phyloP scores from a whole-genome alignment of 2,888 invertebrate species.

The Chrysolina oricalcia region DNA sequence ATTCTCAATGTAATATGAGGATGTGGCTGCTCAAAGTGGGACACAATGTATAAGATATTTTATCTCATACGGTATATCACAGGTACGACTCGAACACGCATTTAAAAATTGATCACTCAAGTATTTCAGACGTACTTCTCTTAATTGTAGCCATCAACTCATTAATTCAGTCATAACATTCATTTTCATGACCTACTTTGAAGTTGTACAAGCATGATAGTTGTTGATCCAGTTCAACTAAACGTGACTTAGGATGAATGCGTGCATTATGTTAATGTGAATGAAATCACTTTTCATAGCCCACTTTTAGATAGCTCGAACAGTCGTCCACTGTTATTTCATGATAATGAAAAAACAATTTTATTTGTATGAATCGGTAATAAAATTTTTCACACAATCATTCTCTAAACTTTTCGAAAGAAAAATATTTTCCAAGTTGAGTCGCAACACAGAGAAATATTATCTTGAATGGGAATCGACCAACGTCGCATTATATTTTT shows the following conservation, averaged over 20 bases:
- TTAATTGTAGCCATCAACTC: background rate
- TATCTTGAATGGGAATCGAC: too few relatives aligned
- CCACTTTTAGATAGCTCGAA: slow-evolving; percentile 12
- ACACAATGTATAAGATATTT: too few relatives aligned
- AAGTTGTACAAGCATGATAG: slow-evolving; percentile 3
- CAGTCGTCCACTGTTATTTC: background rate
- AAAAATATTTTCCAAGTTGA: too few relatives aligned
- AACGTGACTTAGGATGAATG: slow-evolving; percentile 13
- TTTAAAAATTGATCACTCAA: background rate
- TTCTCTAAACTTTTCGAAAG: too few relatives aligned
- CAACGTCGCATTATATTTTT: too few relatives aligned
- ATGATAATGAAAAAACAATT: background rate
- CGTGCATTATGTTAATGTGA: slow-evolving; percentile 17
- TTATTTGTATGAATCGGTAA: background rate
- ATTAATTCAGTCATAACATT: background rate
- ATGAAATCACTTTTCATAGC: slow-evolving; percentile 22
- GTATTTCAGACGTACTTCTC: background rate
- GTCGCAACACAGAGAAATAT: too few relatives aligned
- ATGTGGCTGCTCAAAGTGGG: too few relatives aligned
- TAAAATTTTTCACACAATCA: too few relatives aligned
- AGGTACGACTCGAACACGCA: background rate
- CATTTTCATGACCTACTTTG: slow-evolving; percentile 12
- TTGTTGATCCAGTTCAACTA: slow-evolving; percentile 14
- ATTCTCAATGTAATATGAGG: too few relatives aligned
- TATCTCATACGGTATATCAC: background rate